Conservation (phyloP, 2,113 vertebrate species). For the Holacanthus passer region DNA sequence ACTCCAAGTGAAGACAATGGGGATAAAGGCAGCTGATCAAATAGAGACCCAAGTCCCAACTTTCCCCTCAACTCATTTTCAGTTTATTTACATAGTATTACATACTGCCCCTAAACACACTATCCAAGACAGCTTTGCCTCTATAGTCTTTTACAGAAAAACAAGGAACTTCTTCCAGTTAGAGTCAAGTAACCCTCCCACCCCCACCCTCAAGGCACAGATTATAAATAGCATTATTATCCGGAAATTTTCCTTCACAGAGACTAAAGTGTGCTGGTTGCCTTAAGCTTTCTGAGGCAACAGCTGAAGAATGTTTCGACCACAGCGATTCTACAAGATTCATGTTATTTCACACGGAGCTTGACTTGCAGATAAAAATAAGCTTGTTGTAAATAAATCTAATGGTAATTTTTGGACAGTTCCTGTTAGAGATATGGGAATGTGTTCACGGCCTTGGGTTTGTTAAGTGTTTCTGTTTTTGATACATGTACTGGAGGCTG, state of each 20-base stretch:
- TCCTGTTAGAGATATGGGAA: conserved; percentile 46
- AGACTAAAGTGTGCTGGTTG: conserved; percentile 39
- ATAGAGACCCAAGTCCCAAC: not conserved
- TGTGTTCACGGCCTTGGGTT: conserved; percentile 40
- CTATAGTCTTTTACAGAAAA: conserved; percentile 43
- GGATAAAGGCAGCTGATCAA: conserved; percentile 35
- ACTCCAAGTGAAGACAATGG: not conserved
- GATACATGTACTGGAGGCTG: conserved; percentile 43
- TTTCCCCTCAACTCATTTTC: not conserved
- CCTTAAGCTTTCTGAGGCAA: conserved; percentile 66
- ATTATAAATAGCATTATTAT: conserved; percentile 75
- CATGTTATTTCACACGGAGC: conserved; percentile 35
- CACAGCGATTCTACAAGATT: conserved; percentile 13
- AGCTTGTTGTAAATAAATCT: conserved; percentile 54
- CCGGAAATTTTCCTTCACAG: conserved; percentile 54
- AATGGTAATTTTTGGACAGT: conserved; percentile 44
- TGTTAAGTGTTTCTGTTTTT: conserved; percentile 66
- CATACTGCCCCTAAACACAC: conserved; percentile 11
- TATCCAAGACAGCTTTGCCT: conserved; percentile 23
- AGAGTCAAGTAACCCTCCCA: conserved; percentile 31
- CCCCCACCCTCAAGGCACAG: conserved; percentile 17
- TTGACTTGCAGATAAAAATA: conserved; percentile 49
- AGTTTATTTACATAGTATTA: conserved; percentile 27
- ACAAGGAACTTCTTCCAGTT: conserved; percentile 58
- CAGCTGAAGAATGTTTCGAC: conserved; percentile 58